Base-by-base conservation (phyloP, 2,113 vertebrate species). In the Apteryx owenii region DNA sequence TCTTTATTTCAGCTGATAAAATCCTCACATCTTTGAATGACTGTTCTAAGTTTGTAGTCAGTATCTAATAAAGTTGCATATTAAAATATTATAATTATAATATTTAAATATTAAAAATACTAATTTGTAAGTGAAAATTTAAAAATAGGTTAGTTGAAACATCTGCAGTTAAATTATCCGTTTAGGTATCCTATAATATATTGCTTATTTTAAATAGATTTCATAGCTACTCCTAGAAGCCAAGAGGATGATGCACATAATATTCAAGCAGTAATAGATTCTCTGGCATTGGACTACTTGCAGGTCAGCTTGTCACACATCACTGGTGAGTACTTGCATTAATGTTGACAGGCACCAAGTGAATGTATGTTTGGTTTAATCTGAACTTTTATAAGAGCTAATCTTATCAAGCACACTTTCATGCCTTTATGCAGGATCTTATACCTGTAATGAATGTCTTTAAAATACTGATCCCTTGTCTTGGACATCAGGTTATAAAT, bases 271-370 rank as follows among this genome's bases (percentile, higher is more conserved):
- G 98, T 99, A 82, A 99, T 99, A 85, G 99, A 99, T 97, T 99
- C 99, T 9, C 96, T 99, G 93, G 99, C 99, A 51, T 73, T 99
- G 98, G 99, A 99, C 98, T 99, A 99, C 93, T 98, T 99, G 89
- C 99, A 99, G 95, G 99, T 99, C 98, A 99, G 99, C 96, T 98
- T 99, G 94, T 99, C 99, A 3, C 99, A 99, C 93, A 99, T 99
- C 95, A 99, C 99, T 94, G 99, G 99, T 99, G 44, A 85, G 97
- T 98, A 62, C 36, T 78, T 28, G 18, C 71, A 90, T 79, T 82
- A 54, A 20, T n/a, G 29, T 51, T 70, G 69, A 25, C 38, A 75
- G 42, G 40, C 20, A 70, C 12, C 25, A 62, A 54, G 26, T 86
- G 69, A 68, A 4, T 69, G 4, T 13, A 51, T 65, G 13, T 66